A percentile compares a stretch with the other conserved stretches of the same genome.
phyloP scores from a whole-genome alignment of 2,888 invertebrate genomes.

The Andricus quercusramuli region DNA sequence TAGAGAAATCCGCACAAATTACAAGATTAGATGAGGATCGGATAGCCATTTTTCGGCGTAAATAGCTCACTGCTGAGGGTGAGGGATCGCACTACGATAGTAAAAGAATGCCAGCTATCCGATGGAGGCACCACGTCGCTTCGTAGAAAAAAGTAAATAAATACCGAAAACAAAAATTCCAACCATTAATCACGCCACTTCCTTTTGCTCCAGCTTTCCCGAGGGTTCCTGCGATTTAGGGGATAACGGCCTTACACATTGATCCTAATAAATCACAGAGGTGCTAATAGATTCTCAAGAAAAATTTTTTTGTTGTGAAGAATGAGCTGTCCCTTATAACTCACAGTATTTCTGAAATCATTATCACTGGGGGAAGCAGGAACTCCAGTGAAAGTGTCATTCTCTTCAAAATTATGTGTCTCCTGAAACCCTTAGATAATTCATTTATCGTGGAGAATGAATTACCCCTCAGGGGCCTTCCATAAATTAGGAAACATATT shows the following conservation, averaged over 20 bases:
- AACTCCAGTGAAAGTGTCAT: background rate
- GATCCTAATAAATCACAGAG: slow-evolving; percentile 26
- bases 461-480: too few relatives aligned
- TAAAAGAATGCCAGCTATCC: slow-evolving; percentile 55
- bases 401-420: background rate
- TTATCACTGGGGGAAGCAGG: background rate
- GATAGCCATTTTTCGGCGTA: slow-evolving; percentile 59
- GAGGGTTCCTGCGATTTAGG: slow-evolving; percentile 54
- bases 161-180: slow-evolving; percentile 54
- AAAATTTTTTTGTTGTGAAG: slow-evolving; percentile 15
- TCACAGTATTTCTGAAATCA: background rate
- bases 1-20: slow-evolving; percentile 62
- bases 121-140: slow-evolving; percentile 20
- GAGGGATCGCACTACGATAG: slow-evolving; percentile 56
- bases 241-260: slow-evolving; percentile 58
- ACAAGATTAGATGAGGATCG: slow-evolving; percentile 63
- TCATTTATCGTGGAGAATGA: too few relatives aligned
- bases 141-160: slow-evolving; percentile 56
- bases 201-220: slow-evolving; percentile 45
- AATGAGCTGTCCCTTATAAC: slow-evolving; percentile 29
- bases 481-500: too few relatives aligned
- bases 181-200: slow-evolving; percentile 53
- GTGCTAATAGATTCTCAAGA: slow-evolving; percentile 35
- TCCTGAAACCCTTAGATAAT: background rate
- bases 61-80: slow-evolving; percentile 58